phyloP scores from a whole-genome alignment of 2,797 vertebrate species.

The Pteronotus mesoamericanus region DNA sequence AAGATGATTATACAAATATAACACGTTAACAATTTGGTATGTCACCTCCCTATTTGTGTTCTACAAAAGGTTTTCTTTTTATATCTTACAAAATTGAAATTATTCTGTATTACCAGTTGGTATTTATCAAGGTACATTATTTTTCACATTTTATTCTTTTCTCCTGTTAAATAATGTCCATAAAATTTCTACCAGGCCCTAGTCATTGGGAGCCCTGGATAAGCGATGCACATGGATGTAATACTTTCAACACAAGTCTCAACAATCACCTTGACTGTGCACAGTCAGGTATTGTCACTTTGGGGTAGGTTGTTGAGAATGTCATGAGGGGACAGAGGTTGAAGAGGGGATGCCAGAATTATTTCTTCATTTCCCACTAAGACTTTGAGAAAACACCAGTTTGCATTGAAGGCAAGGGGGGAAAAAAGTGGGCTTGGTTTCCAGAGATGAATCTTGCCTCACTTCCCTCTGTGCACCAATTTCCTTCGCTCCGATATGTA shows the following conservation, averaged over 20 bases:
- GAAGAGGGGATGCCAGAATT: neutral
- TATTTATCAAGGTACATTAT: neutral
- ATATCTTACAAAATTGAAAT: neutral
- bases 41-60: neutral
- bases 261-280: neutral
- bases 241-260: neutral
- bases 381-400: neutral
- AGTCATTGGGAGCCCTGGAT: neutral
- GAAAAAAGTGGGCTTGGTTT: neutral
- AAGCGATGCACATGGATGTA: neutral
- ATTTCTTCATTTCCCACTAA: neutral
- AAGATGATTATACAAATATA: neutral
- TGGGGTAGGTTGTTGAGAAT: neutral
- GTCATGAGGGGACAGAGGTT: neutral
- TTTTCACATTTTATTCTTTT: neutral
- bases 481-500: neutral
- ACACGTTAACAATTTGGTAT: neutral
- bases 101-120: neutral
- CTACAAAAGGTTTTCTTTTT: neutral
- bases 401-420: neutral
- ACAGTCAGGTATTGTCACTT: neutral
- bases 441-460: neutral
- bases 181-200: neutral
- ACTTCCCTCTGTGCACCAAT: neutral
- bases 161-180: neutral